Base-by-base conservation (phyloP, 2,797 vertebrate genomes). In the Helostoma temminkii region DNA sequence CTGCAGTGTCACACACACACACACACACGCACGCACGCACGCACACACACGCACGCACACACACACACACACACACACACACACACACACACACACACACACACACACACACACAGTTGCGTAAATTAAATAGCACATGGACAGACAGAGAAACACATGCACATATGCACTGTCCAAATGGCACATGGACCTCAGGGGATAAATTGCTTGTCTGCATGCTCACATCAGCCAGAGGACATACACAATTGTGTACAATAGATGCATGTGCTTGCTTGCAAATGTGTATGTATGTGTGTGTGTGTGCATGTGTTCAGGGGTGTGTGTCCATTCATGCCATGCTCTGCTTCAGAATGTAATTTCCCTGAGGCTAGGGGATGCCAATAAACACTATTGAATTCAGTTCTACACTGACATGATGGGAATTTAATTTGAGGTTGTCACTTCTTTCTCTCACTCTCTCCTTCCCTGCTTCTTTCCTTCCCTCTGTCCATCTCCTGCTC, bases 361-460 rank as follows among this genome's bases (percentile, higher is more conserved):
- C 91, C 92, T 92, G 81, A 90, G 92, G 93, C 92, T 86, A 85
- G 88, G 91, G 87, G 85, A 89, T 93, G 93, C 93, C 93, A 94
- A 93, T 91, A 92, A 91, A 92, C 91, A 90, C 90, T 91, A 93
- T 91, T 94, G 93, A 93, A 94, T 94, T 92, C 92, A 93, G 91
- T 92, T 93, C 92, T 91, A 90, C 88, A 80, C 92, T 93, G 93
- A 94, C 93, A 94, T 91, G 93, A 94, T 93, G 92, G 93, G 92
- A 94, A 94, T 94, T 94, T 94, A 93, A 94, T 94, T 94, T 94
- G 91, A 90, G 89, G 87, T 92, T 93, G 90, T 93, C 91, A 91
- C 92, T 93, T 87, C 79, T 87, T 81, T 89, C 79, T 78, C 76
- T 78, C 59, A 53, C 61, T 73, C 50, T 78, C 52, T 78, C 56